Base-by-base conservation (phyloP, 2,113 vertebrate species). In the Phrynosoma platyrhinos region DNA sequence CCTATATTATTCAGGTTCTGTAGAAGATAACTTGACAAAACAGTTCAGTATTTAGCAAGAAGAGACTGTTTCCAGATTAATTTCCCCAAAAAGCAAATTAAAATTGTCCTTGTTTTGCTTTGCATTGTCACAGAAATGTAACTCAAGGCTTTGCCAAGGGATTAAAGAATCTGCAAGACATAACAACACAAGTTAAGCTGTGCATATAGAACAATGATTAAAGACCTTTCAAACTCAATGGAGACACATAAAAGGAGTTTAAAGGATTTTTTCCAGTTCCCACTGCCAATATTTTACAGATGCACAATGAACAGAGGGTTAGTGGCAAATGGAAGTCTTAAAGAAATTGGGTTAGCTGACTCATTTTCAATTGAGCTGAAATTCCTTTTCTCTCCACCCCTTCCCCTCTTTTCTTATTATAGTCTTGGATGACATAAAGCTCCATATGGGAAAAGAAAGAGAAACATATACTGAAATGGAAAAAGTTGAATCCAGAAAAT, bases 121-220 rank as follows among this genome's bases (percentile, higher is more conserved):
- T 5, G 40, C 25, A 42, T 89, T 88, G 79, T 85, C 75, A 85
- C 80, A 20, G 55, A 86, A 90, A 82, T 92, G 92, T 77, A 91
- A 81, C 74, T 88, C 47, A 42, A 85, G 83, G 2, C 90, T 88
- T 88, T 71, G 53, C 5, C 86, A 89, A 0, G 10, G 18, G 80
- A 90, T 87, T 94, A 87, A 88, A 89, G 76, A 84, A 84, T 25
- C 83, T 30, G 79, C 66, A 82, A 3, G 79, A 4, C 10, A 25
- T 62, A 62, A 75, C 27, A 83, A 87, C 79, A 83, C 9, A 90
- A 83, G 62, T 5, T 91, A 71, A 92, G 86, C 85, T 86, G 25
- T 76, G 32, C 53, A 53, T 9, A 84, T 5, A 87, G 58, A n/a
- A n/a, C 72, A 92, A 90, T 89, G 40, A 82, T 85, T 86, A 92